Base-by-base conservation (phyloP, 2,113 vertebrate species). In the Spilogale gracilis region DNA sequence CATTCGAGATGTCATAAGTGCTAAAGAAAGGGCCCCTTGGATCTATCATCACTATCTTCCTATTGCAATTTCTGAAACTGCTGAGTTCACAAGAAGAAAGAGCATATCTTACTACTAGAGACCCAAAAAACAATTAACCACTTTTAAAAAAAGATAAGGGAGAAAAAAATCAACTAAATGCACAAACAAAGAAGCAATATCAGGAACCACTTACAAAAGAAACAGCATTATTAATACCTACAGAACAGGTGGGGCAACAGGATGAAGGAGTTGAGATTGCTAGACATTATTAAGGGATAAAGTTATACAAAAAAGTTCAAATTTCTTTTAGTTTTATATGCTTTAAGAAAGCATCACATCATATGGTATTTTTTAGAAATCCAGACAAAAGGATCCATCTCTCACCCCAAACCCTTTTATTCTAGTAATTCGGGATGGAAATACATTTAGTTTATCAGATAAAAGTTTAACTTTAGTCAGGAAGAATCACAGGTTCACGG, bases 171-270 rank as follows among this genome's bases (percentile, higher is more conserved):
- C 65, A 21, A 23, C 12, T 61, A 71, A 45, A 1, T 60, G 38
- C 20, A 8, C 2, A 3, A 23, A 73, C 7, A 76, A n/a, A 38
- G 38, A 38, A 38, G 2, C 10, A 58, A 80, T 7, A 16, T 9
- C 6, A 91, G 32, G 10, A 76, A 9, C 2, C 30, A 67, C 5
- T 52, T 45, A 89, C 2, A 21, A 43, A 61, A 50, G 4, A 61
- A 38, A 30, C 4, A 30, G 1, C 1, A 32, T 43, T 27, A 5
- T n/a, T 21, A 43, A 7, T 65, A 54, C 60, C 32, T 43, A 25
- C n/a, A 45, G 4, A 63, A 30, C 6, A 58, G 21, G 2, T 20
- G 7, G 38, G 14, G 80, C 0, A 32, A 2, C 3, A 67, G 2
- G 45, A 60, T 56, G 11, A 56, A 91, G 10, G 2, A 50, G 9